Evolutionary conservation across 92 coral and sea anemone genomes (phyloP).

Genomic region (Chrysogorgia sp.): DNA sequence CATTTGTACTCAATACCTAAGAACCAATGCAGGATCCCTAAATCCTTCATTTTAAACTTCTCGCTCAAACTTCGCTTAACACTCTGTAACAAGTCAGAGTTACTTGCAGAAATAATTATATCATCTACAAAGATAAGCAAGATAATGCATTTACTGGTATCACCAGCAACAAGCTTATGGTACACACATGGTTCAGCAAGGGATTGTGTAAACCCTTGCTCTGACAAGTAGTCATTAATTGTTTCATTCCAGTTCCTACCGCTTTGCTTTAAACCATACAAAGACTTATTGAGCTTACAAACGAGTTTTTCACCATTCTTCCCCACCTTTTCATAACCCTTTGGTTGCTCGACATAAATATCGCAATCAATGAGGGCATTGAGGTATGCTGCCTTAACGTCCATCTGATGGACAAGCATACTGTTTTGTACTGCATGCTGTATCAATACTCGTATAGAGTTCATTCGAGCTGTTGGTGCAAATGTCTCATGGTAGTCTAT

Average conservation of each 20-base stretch:
- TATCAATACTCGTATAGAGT: constrained; percentile 40
- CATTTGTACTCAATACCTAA: constrained; percentile 36
- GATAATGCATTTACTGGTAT: neutral
- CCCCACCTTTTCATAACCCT: constrained; percentile 53
- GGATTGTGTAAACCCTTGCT: constrained; percentile 42
- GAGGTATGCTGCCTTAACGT: constrained; percentile 47
- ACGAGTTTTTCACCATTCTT: constrained; percentile 50
- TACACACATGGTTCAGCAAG: constrained; percentile 52
- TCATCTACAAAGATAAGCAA: neutral
- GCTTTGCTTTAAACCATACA: constrained; percentile 43
- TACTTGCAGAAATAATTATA: constrained; percentile 29
- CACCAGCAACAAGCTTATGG: neutral
- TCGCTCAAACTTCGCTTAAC: constrained; percentile 24
- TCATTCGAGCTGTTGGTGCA: constrained; percentile 52
- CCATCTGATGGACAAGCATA: constrained; percentile 49
- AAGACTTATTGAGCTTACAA: constrained; percentile 29
- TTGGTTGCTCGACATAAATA: constrained; percentile 49
- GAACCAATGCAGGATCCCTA: constrained; percentile 52
- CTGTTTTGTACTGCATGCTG: constrained; percentile 47
- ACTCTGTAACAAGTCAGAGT: neutral
- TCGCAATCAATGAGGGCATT: constrained; percentile 56
- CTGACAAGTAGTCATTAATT: constrained; percentile 18
- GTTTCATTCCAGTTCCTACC: constrained; percentile 45
- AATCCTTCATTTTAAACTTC: constrained; percentile 63
- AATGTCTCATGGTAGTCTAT: constrained; percentile 52